These are phyloP conservation scores for Andrena marginata DNA, from an alignment of 2,888 invertebrate species.

Conservation along the genomic window DNA sequence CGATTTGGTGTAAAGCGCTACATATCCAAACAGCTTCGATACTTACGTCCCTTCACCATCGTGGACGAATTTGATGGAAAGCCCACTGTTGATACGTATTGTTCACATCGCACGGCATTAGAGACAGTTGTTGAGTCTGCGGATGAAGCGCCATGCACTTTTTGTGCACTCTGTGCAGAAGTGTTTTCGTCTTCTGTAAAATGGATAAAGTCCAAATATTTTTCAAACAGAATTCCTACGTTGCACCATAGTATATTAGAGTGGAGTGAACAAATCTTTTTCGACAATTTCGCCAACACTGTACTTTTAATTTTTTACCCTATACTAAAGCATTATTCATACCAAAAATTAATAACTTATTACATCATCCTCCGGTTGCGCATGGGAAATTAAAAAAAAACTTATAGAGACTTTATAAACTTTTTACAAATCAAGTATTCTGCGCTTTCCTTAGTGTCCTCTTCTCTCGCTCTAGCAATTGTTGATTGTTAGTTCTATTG, in stretches of 20 bases:
- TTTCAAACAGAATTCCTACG: neutral
- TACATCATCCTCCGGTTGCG: too few species aligned
- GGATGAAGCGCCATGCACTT: constrained; percentile 95
- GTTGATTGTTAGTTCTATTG: too few species aligned
- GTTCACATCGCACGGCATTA: constrained; percentile 93
- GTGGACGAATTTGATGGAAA: constrained; percentile 91
- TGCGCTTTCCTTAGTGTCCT: too few species aligned
- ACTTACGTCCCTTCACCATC: constrained; percentile 85
- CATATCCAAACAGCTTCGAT: constrained; percentile 18
- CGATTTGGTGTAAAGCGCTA: constrained; percentile 12
- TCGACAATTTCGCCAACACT: too few species aligned
- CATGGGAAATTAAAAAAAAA: too few species aligned
- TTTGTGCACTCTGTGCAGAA: constrained; percentile 91
- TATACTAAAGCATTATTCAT: too few species aligned
- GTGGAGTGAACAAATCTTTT: too few species aligned
- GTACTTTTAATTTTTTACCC: too few species aligned
- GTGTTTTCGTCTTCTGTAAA: constrained; percentile 87
- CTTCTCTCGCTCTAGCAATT: too few species aligned
- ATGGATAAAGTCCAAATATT: neutral
- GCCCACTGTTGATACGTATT: constrained; percentile 96
- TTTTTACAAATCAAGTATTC: too few species aligned
- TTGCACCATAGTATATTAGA: neutral
- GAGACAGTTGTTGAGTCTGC: constrained; percentile 90
- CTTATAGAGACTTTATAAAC: too few species aligned
- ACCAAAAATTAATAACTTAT: too few species aligned